Conservation (phyloP, 2,888 invertebrate species). For the Cylloceria caligata region DNA sequence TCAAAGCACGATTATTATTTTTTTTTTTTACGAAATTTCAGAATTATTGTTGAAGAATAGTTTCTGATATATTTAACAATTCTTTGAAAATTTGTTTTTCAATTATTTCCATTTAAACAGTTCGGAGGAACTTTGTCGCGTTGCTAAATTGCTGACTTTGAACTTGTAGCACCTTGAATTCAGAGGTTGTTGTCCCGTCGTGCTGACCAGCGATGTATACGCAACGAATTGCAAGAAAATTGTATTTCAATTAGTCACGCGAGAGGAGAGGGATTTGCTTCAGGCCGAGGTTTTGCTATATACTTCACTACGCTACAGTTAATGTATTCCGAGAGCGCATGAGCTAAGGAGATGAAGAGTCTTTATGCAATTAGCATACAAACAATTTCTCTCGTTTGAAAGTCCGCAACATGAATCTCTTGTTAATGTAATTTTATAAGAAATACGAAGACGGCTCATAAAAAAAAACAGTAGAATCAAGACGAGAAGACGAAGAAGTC, state of each 20-base stretch:
- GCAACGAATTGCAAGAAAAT: slow-evolving; percentile 56
- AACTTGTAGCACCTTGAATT: slow-evolving; percentile 36
- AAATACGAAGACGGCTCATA: not conserved
- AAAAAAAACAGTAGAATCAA: not conserved
- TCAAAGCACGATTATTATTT: no score
- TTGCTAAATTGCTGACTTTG: not conserved
- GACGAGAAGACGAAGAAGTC: not conserved
- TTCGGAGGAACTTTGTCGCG: not conserved
- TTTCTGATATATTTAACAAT: not conserved
- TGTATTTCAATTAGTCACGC: slow-evolving; percentile 62
- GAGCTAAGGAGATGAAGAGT: slow-evolving; percentile 11
- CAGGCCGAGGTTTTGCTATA: not conserved
- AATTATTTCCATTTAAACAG: not conserved
- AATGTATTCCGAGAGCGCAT: slow-evolving; percentile 35
- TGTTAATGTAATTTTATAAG: slow-evolving; percentile 29
- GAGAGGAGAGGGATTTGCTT: slow-evolving; percentile 28
- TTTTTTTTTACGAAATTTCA: not conserved
- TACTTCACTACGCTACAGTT: not conserved
- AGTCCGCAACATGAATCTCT: not conserved
- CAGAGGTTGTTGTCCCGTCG: not conserved
- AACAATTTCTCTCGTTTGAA: slow-evolving; percentile 17
- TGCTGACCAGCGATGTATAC: slow-evolving; percentile 12
- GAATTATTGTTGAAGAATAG: no score
- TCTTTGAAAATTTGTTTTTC: not conserved
- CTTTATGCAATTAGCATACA: slow-evolving; percentile 36